These are phyloP conservation scores for Hesperophylax magnus DNA, from an alignment of 1,140 invertebrate genomes.

Conservation along the genomic window DNA sequence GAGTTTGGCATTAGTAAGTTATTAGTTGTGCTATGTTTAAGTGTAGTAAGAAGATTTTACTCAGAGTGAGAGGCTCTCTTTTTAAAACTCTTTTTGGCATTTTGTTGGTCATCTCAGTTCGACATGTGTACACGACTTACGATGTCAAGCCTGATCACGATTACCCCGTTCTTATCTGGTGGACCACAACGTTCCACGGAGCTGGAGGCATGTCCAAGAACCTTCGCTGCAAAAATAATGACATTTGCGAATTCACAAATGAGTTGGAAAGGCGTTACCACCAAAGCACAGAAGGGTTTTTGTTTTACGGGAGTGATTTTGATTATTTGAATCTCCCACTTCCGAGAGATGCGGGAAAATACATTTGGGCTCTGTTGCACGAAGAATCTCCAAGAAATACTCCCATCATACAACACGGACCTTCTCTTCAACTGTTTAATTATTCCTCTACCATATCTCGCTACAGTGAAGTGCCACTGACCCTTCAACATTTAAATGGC, in stretches of 20 bases:
- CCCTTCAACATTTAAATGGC: constrained; percentile 78
- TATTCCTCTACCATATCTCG: constrained; percentile 86
- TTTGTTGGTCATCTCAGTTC: no score
- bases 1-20: no score
- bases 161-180: constrained; percentile 65
- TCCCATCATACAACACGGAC: constrained; percentile 75
- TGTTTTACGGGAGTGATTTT: constrained; percentile 84
- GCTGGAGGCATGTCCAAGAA: constrained; percentile 59
- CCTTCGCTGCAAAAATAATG: constrained; percentile 59
- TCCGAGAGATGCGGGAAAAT: constrained; percentile 69
- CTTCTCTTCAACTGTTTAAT: constrained; percentile 80
- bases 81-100: no score
- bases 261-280: constrained; percentile 54
- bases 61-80: no score
- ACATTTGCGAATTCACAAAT: constrained; percentile 62
- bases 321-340: constrained; percentile 78
- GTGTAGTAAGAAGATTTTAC: no score
- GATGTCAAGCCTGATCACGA: not conserved
- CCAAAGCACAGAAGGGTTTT: constrained; percentile 64
- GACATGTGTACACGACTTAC: no score
- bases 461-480: constrained; percentile 81
- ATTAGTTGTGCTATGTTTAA: no score
- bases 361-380: constrained; percentile 85
- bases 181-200: constrained; percentile 62
- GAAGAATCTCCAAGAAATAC: constrained; percentile 92